These are phyloP conservation scores for Mus spicilegus DNA, from an alignment of 2,113 vertebrate genomes.

Conservation along the genomic window DNA sequence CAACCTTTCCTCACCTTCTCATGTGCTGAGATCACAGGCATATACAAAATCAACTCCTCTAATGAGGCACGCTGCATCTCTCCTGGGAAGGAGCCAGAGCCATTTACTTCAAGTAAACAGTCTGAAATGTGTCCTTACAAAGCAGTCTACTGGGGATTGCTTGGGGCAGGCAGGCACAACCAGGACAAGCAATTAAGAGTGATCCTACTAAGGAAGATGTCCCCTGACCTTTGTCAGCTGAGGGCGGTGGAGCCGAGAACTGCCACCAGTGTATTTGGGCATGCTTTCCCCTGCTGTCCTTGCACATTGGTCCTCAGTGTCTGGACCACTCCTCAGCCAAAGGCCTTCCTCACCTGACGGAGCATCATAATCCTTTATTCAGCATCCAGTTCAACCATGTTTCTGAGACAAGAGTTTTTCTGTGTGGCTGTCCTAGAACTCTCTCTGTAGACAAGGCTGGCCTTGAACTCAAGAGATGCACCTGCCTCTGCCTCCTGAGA, in stretches of 20 bases:
- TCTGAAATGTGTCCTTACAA: not conserved
- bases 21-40: too few species aligned
- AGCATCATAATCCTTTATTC: not conserved
- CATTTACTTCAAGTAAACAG: slow-evolving; percentile 45
- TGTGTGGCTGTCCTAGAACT: not conserved
- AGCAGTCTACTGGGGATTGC: not conserved
- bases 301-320: not conserved
- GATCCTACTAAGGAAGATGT: slow-evolving; percentile 18
- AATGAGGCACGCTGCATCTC: not conserved
- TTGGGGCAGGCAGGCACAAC: slow-evolving; percentile 4
- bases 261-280: not conserved
- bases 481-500: not conserved
- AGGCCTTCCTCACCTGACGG: not conserved
- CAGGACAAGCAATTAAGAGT: slow-evolving; percentile 42
- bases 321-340: not conserved
- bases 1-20: not conserved
- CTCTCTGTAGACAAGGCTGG: not conserved
- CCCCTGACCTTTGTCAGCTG: slow-evolving; percentile 9
- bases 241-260: not conserved
- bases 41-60: not conserved
- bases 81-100: not conserved
- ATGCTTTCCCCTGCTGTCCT: not conserved
- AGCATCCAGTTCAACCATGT: not conserved
- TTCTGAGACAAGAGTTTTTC: not conserved
- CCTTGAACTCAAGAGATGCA: not conserved